phyloP scores from a whole-genome alignment of 2,888 invertebrate genomes.

The Flexamia atlantica region DNA sequence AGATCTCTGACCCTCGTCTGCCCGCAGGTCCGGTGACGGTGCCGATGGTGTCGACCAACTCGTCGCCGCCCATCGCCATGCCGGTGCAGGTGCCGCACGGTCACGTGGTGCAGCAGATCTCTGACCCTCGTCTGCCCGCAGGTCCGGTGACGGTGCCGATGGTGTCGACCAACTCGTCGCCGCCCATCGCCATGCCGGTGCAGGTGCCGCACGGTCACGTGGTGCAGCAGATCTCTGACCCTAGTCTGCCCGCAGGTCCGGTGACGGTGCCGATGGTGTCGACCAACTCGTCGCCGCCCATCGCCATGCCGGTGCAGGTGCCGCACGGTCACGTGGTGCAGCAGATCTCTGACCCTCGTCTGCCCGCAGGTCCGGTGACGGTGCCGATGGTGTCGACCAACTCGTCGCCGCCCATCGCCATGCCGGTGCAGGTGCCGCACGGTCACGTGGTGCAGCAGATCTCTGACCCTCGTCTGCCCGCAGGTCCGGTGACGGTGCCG shows the following conservation, averaged over 20 bases:
- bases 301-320: too few relatives aligned
- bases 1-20: conserved; percentile 77
- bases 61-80: too few relatives aligned
- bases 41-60: conserved; percentile 91
- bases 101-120: too few relatives aligned
- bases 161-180: conserved; percentile 91
- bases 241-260: conserved; percentile 87
- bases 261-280: conserved; percentile 95
- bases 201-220: too few relatives aligned
- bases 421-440: too few relatives aligned
- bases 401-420: too few relatives aligned
- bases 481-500: conserved; percentile 91
- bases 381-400: conserved; percentile 94
- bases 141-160: conserved; percentile 92
- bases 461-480: conserved; percentile 66
- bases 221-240: conserved; percentile 85
- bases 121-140: conserved; percentile 72
- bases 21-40: conserved; percentile 88
- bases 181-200: too few relatives aligned
- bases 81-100: too few relatives aligned
- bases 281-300: too few relatives aligned
- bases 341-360: conserved; percentile 83
- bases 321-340: too few relatives aligned
- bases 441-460: conserved; percentile 95
- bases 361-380: conserved; percentile 92